A percentile compares a stretch with the other conserved stretches of the same genome.
These are phyloP conservation scores for Scyliorhinus canicula DNA, from an alignment of 2,797 vertebrate species.

Conservation along the genomic window DNA sequence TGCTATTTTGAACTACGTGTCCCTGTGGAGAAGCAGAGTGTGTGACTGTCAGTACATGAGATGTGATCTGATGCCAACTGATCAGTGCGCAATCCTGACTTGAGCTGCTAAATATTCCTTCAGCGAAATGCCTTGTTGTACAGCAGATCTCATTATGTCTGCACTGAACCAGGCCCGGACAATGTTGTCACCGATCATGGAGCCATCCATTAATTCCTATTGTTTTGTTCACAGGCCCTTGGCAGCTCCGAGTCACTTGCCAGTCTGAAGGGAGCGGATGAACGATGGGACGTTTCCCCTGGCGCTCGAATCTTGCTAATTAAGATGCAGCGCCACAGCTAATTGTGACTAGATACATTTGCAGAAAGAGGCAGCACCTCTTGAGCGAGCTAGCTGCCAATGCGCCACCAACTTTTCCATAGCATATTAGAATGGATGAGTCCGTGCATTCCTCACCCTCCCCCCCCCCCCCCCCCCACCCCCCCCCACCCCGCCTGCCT, in stretches of 20 bases:
- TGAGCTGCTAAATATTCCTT: neutral
- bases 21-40: neutral
- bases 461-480: too few relatives aligned
- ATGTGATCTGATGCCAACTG: neutral
- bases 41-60: neutral
- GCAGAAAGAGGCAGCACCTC: too few relatives aligned
- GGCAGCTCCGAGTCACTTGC: neutral
- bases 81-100: neutral
- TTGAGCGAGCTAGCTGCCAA: neutral
- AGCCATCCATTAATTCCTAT: constrained; percentile 7
- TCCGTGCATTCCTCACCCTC: neutral
- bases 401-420: neutral
- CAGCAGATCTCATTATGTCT: neutral
- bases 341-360: neutral
- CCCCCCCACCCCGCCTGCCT: too few relatives aligned
- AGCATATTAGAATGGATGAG: neutral
- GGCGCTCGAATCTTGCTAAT: neutral
- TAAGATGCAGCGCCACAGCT: neutral
- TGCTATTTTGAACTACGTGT: neutral
- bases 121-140: neutral
- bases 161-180: neutral
- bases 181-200: neutral
- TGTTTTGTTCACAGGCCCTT: neutral
- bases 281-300: neutral
- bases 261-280: neutral